Evolutionary conservation across 2,888 invertebrate genomes (phyloP).

Genomic region (Entomobrya proxima): DNA sequence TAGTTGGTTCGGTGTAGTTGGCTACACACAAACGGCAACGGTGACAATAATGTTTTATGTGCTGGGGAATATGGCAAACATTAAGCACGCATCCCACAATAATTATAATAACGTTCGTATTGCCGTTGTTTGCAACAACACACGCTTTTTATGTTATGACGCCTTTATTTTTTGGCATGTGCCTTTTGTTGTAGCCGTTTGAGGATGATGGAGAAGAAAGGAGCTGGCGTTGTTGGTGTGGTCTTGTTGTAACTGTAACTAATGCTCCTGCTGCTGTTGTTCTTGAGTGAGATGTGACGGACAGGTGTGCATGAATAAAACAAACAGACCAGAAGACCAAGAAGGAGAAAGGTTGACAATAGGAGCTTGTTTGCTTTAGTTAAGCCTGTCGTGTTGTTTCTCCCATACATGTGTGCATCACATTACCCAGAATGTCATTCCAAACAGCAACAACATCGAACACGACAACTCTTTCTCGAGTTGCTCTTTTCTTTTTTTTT

Average conservation of each 20-base stretch:
- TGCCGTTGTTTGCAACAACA: background rate
- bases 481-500: background rate
- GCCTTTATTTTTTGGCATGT: slow-evolving; percentile 28
- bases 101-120: slow-evolving; percentile 19
- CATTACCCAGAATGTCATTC: slow-evolving; percentile 7
- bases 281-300: slow-evolving; percentile 51
- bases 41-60: slow-evolving; percentile 31
- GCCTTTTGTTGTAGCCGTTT: background rate
- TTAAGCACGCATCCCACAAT: slow-evolving; percentile 11
- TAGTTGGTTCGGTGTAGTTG: background rate
- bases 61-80: background rate
- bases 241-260: slow-evolving; percentile 32
- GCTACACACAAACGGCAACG: background rate
- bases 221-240: background rate
- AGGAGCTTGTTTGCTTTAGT: slow-evolving; percentile 44
- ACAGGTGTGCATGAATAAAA: slow-evolving; percentile 65
- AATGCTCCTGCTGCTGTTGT: slow-evolving; percentile 3
- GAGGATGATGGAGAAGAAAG: background rate
- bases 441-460: background rate
- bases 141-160: background rate
- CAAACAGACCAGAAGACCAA: slow-evolving; percentile 45
- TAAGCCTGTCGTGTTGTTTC: slow-evolving; percentile 35
- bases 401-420: slow-evolving; percentile 28
- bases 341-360: slow-evolving; percentile 40
- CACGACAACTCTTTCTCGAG: background rate